Evolutionary conservation across 2,888 invertebrate species (phyloP), one percentile per base, ranked within the genome.

Genomic region (Drosophila macrospina): DNA sequence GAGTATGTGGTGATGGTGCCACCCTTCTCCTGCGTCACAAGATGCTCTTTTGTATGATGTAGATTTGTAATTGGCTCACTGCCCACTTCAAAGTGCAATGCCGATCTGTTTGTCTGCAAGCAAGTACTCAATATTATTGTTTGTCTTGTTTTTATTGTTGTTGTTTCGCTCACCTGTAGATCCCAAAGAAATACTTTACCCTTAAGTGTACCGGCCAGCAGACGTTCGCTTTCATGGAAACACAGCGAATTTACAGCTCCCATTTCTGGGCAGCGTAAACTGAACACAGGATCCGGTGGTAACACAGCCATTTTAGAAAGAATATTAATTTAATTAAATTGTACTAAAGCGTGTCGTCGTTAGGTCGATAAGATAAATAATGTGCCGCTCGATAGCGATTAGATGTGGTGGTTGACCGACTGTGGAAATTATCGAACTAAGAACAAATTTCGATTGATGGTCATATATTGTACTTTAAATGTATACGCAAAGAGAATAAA

Each of bases 181-280:
- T 96, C 95, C 95, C 96, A 97, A 90, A 96, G 94, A 92, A 95
- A 95, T 80, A 96, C 94, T 87, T 93, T 94, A 80, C 97, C 97
- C 90, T 94, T 94, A 90, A 95, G 94, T 32, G 95, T 95, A 67
- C 96, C 96, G 84, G 95, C 95, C 89, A 96, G 94, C 86, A 97
- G 93, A 89, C 94, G 93, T 89, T 95, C 94, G 74, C 94, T 93
- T 73, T 94, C 93, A 90, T 95, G 94, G 89, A 96, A 96, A 81
- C 95, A 94, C 80, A 96, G 89, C 78, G 95, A 95, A 90, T 96
- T 95, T 39, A 96, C 94, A 67, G 95, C 94, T 61, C 94, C 94
- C 94, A 96, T 95, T 79, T 95, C 95, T 42, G 93, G 93, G 71
- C 95, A 94, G 84, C 95, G 94, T 78, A 96, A 93, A 60, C 95